Evolutionary conservation across 53 echinoderm and acorn worm species (phyloP), one percentile per base, ranked within the genome.

Genomic region (Stichopus horrens): DNA sequence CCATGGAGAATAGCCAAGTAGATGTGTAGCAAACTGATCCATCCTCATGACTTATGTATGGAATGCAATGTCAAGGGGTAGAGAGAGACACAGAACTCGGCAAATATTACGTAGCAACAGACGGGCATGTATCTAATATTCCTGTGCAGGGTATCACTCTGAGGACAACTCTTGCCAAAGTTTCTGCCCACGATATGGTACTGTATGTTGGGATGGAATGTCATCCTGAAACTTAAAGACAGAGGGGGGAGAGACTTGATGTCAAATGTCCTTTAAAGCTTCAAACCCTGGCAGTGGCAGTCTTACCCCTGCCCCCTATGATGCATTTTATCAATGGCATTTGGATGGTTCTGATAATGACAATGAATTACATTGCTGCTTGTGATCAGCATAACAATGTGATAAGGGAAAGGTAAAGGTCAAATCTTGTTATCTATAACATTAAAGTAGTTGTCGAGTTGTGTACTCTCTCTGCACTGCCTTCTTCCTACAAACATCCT

Each of bases 1-100:
- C 71, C 71, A 71, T 71, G 19, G 71, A 71, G 71, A 71, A 71
- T 71, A 71, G 71, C 71, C 71, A 71, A 71, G 71, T 20, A 71
- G 71, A 71, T 71, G 71, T 71, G 71, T 71, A 71, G 71, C 71
- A 71, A 63, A 71, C 18, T 16, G 71, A 71, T 71, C 71, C 71
- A 18, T 71, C 71, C 71, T 71, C 14, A 71, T 71, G 71, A 71
- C 71, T 71, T 71, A 71, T 71, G 71, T n/a, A 71, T 71, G 71
- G 71, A 71, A 71, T 71, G 71, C 71, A 71, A 71, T 59, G 11
- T 59, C 8, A 11, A 59, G 71, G 18, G 19, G 7, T 18, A 18
- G 71, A 20, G 71, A 71, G 18, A 71, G 71, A 71, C 4, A 5
- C n/a, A 71, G 71, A 16, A n/a, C 37, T 37, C 37, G 2, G 37